phyloP scores from a whole-genome alignment of 2,888 invertebrate species.

The Allygus modestus region DNA sequence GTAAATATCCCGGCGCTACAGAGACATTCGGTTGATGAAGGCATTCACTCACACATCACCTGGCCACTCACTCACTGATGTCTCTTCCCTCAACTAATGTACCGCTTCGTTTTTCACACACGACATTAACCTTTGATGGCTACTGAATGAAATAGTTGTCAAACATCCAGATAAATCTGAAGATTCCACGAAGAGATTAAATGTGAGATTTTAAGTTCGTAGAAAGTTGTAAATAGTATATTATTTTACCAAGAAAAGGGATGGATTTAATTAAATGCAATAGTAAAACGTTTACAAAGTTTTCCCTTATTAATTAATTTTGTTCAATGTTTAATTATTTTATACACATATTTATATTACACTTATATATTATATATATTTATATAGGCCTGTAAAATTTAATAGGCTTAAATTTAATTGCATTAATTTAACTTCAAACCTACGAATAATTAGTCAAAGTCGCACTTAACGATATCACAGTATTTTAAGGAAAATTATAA shows the following conservation, averaged over 20 bases:
- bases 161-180: background rate
- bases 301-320: too few species aligned
- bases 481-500: background rate
- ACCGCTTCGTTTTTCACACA: background rate
- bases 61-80: background rate
- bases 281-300: too few species aligned
- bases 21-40: background rate
- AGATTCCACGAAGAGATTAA: background rate
- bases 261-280: background rate
- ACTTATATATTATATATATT: too few species aligned
- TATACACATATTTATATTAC: background rate
- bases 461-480: background rate
- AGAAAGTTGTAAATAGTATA: background rate
- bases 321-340: background rate
- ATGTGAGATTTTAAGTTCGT: background rate
- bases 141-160: conserved; percentile 13
- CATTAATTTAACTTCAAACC: too few species aligned
- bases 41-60: background rate
- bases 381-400: too few species aligned
- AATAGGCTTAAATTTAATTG: too few species aligned
- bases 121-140: background rate
- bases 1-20: background rate
- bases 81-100: too few species aligned
- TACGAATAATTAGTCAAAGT: too few species aligned
- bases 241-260: background rate